phyloP scores from a whole-genome alignment of 2,113 vertebrate genomes.

The Oenanthe oenanthe region DNA sequence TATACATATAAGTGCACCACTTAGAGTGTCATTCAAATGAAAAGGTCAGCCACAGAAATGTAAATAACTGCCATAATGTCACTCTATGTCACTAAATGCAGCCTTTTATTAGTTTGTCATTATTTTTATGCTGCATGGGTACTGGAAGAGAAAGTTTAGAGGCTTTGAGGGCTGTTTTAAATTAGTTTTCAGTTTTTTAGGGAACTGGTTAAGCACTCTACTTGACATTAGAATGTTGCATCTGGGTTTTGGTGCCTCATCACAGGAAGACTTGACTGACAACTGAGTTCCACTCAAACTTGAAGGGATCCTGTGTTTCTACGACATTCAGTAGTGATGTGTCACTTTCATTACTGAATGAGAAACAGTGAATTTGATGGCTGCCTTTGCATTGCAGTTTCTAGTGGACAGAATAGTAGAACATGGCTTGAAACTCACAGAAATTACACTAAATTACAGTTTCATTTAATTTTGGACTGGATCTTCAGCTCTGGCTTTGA shows the following conservation, averaged over 20 bases:
- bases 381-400: neutral
- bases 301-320: neutral
- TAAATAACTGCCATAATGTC: neutral
- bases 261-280: neutral
- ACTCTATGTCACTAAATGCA: neutral
- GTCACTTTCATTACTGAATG: neutral
- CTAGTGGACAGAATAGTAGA: neutral
- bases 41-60: neutral
- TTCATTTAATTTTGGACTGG: neutral
- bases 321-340: neutral
- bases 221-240: neutral
- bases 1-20: rapidly evolving
- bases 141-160: neutral
- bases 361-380: neutral
- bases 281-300: neutral
- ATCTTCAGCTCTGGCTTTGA: neutral
- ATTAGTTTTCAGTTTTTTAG: neutral
- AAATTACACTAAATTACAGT: neutral
- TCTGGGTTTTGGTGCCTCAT: neutral
- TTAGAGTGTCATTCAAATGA: neutral
- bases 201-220: neutral
- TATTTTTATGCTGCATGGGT: neutral
- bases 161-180: neutral
- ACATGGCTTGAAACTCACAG: neutral
- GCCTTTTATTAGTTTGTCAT: neutral